Base-by-base conservation (phyloP, 2,888 invertebrate species). In the Aspidiotus rigidus region DNA sequence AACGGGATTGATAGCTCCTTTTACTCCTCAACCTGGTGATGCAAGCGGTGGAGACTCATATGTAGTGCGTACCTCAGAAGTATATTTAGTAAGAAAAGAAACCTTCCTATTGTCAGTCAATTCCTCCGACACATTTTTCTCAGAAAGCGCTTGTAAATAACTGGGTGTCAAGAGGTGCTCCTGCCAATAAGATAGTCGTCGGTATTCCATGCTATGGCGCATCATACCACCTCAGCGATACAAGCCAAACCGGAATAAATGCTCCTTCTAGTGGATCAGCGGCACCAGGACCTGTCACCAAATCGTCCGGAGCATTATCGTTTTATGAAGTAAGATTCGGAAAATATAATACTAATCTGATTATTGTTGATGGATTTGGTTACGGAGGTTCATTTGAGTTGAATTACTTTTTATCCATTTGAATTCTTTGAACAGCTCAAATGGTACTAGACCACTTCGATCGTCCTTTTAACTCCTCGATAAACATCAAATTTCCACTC, bases 1-100 rank as follows among this genome's bases (percentile, higher is more conserved):
- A 72, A 93, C 94, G 2, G 93, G 93, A 7, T 94, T 94, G 78
- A 94, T 66, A 13, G 66, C 66, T 66, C 66, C 66, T 17, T 66
- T 66, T 44, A 17, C 42, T 15, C 39, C 57, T 28, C 28, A 28
- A 28, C 28, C 28, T 28, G 28, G 28, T 3, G 28, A 28, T 5
- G 28, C 28, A 28, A 28, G 5, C 28, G 28, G 28, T 5, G 28
- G 28, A 28, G 28, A 28, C 28, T 28, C 28, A 28, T 28, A 28
- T 28, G 28, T 28, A 5, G 28, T 28, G 28, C 28, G 28, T 28
- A 28, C 1, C 1, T 28, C 28, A 3, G 28, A 28, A 28, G 28
- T 28, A 28, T 28, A 5, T 3, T 28, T 1, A 28, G 1, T 28
- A 1, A 28, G 28, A 28, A 28, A 28, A 28, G 5, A 28, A 28